Evolutionary conservation across 2,888 invertebrate species (phyloP), one percentile per base, ranked within the genome.

Genomic region (Sminthurinus aureus): DNA sequence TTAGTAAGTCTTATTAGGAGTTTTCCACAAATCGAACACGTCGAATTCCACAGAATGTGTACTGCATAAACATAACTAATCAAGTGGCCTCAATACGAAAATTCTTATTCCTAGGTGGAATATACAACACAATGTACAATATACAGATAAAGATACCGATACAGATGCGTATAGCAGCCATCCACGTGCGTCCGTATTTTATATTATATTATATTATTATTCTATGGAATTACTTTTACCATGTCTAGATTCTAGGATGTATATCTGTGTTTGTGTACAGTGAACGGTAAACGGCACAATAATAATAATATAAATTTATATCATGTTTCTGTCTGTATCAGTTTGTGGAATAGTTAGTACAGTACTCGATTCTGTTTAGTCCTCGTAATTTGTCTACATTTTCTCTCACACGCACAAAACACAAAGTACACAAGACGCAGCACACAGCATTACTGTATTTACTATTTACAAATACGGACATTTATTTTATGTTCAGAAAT

Each of bases 1-100:
- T 58, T 58, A n/a, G 58, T 58, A 51, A 76, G 50, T 50, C 76
- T 51, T 76, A 76, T 73, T 73, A 73, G 24, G 38, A 73, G 26
- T 24, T 24, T 73, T 73, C 73, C 73, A 73, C 73, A 73, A 73
- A 73, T 18, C 76, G 22, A 76, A 58, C 76, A 76, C 51, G 58
- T 58, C 76, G 38, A n/a, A 51, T 11, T 50, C 50, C 22, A 52
- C 13, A 76, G 76, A 58, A 58, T 58, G 58, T 58, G 58, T 58
- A 58, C 58, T 58, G 58, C 58, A 58, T 58, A 58, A 58, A 58
- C 58, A 58, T 58, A 58, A 58, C 58, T 58, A 58, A 58, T 58
- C 58, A 58, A 58, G 58, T 18, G 58, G 58, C 18, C 58, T 58
- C 58, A 18, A 18, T 58, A 6, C 58, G 15, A 58, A 58, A 58